Evolutionary conservation across 2,888 invertebrate species (phyloP).

Genomic region (Harpagoxenus sublaevis): DNA sequence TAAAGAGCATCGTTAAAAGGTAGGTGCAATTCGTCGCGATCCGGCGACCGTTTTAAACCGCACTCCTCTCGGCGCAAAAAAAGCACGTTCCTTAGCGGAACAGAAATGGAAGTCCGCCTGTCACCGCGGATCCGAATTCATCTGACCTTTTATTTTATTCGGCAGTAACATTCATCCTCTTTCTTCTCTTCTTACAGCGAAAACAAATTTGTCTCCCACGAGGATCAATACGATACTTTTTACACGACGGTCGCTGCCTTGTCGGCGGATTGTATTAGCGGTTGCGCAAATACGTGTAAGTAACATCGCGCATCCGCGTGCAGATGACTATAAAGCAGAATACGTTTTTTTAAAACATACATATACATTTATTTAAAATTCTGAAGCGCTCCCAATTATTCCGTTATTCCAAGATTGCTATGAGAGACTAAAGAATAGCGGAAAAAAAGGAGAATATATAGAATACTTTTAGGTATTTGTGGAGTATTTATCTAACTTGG

Average conservation of each 20-base stretch:
- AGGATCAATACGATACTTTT: slow-evolving; percentile 94
- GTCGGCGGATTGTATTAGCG: slow-evolving; percentile 94
- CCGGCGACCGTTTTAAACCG: neutral
- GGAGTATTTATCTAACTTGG: neutral
- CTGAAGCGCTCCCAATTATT: too few relatives aligned
- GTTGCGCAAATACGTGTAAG: slow-evolving; percentile 92
- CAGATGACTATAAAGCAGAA: neutral
- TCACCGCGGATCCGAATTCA: slow-evolving; percentile 40
- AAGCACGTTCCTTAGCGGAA: slow-evolving; percentile 67
- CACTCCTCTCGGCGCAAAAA: neutral
- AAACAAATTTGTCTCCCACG: slow-evolving; percentile 94
- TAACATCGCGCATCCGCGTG: slow-evolving; percentile 74
- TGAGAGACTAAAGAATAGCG: neutral
- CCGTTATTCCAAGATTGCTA: neutral
- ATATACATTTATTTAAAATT: neutral
- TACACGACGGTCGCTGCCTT: slow-evolving; percentile 95
- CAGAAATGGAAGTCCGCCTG: slow-evolving; percentile 75
- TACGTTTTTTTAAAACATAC: neutral
- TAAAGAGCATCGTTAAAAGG: slow-evolving; percentile 95
- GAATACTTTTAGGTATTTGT: neutral
- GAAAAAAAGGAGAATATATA: neutral
- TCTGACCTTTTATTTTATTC: slow-evolving; percentile 66
- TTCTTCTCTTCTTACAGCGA: slow-evolving; percentile 90
- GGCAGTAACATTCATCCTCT: neutral
- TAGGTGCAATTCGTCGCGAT: slow-evolving; percentile 84